Evolutionary conservation across 2,888 invertebrate genomes (phyloP).

Genomic region (Caenorhabditis panamensis): DNA sequence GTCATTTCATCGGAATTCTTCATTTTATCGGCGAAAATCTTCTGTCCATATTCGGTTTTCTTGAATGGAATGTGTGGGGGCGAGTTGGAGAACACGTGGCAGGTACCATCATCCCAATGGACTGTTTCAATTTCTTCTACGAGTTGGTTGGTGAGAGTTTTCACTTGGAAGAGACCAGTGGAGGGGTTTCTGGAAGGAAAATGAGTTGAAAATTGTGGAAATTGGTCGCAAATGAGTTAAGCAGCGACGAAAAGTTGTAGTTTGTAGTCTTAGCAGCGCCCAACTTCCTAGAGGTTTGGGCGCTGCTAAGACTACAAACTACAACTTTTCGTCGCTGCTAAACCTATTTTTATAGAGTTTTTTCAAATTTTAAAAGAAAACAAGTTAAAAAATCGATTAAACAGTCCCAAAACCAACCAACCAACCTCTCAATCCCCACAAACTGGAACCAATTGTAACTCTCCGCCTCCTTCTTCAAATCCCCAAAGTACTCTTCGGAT

Average conservation of each 20-base stretch:
- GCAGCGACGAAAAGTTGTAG: not conserved
- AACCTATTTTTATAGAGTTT: too few relatives aligned
- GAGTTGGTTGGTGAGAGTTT: constrained; percentile 67
- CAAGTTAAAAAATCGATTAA: too few relatives aligned
- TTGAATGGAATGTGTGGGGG: constrained; percentile 69
- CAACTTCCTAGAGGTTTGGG: not conserved
- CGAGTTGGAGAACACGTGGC: constrained; percentile 68
- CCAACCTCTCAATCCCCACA: constrained; percentile 69
- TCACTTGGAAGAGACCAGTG: constrained; percentile 55
- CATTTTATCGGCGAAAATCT: constrained; percentile 45
- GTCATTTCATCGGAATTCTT: constrained; percentile 47
- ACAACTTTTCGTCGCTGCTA: too few relatives aligned
- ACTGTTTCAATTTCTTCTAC: constrained; percentile 46
- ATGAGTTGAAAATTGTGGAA: too few relatives aligned
- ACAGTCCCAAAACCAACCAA: not conserved
- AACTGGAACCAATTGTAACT: constrained; percentile 76
- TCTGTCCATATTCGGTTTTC: constrained; percentile 68
- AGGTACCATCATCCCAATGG: constrained; percentile 45
- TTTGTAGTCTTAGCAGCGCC: not conserved
- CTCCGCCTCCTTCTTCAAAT: constrained; percentile 51
- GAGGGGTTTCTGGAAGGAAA: constrained; percentile 28
- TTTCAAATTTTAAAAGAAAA: too few relatives aligned
- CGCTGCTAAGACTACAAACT: too few relatives aligned
- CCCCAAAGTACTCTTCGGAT: constrained; percentile 46
- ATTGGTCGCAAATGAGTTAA: too few relatives aligned